A percentile compares a stretch with the other conserved stretches of the same genome.
Evolutionary conservation across 2,888 invertebrate genomes (phyloP).

Genomic region (Himalopsyche anomala): DNA sequence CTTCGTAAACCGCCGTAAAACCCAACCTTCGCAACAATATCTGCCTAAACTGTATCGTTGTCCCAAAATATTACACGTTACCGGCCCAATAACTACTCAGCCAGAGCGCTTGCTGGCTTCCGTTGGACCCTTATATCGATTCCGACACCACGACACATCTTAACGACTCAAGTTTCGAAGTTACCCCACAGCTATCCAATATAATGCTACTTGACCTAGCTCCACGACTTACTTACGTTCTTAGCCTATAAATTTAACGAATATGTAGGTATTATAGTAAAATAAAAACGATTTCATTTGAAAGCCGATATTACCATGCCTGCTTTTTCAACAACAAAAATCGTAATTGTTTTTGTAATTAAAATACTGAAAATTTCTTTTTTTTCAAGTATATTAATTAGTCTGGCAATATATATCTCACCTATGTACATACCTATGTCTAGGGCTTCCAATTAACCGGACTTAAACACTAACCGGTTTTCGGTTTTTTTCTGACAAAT

Average conservation of each 20-base stretch:
- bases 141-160: background rate
- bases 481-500: too few relatives aligned
- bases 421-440: too few relatives aligned
- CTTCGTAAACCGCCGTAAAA: background rate
- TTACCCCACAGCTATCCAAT: constrained; percentile 1
- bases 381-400: too few relatives aligned
- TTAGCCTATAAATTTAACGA: background rate
- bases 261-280: background rate
- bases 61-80: background rate
- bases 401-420: too few relatives aligned
- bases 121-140: constrained; percentile 10
- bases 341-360: too few relatives aligned
- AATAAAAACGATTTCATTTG: too few relatives aligned
- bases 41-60: constrained; percentile 19
- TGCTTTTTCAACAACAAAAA: too few relatives aligned
- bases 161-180: background rate
- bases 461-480: too few relatives aligned
- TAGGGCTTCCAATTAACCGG: too few relatives aligned
- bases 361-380: too few relatives aligned
- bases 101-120: constrained; percentile 3
- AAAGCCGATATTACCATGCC: too few relatives aligned
- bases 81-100: constrained; percentile 9
- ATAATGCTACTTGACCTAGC: background rate
- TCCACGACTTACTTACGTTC: background rate
- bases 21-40: constrained; percentile 9